These are phyloP conservation scores for Xenopus laevis DNA, from an alignment of 2,113 vertebrate genomes.

Conservation along the genomic window DNA sequence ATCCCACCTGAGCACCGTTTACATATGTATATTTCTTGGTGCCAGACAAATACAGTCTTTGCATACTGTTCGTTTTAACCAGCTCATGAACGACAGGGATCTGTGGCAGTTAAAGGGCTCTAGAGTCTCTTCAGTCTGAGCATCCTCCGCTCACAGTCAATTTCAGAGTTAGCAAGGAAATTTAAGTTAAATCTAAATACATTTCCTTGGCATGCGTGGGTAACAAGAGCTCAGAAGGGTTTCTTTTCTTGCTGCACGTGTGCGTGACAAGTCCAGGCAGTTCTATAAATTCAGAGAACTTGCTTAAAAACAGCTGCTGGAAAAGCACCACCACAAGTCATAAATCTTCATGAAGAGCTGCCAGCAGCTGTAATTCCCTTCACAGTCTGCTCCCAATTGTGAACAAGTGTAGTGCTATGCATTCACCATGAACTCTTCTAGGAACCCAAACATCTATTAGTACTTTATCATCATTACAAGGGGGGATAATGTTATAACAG, in stretches of 20 bases:
- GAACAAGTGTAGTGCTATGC: constrained; percentile 2
- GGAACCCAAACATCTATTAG: too few species aligned
- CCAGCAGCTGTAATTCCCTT: constrained; percentile 5
- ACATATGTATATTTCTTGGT: too few species aligned
- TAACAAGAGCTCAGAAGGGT: constrained; percentile 24
- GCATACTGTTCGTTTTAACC: too few species aligned
- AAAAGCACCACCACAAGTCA: constrained; percentile 17
- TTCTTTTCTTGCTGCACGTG: background rate
- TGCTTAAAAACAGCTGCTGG: constrained; percentile 38
- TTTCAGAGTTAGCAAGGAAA: constrained; percentile 20
- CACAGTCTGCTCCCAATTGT: constrained; percentile 3
- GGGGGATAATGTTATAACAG: too few species aligned
- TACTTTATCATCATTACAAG: too few species aligned
- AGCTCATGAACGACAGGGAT: too few species aligned
- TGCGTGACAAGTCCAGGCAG: constrained; percentile 41
- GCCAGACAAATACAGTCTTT: too few species aligned
- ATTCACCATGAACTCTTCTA: background rate
- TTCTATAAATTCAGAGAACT: constrained; percentile 14
- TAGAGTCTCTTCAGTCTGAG: background rate
- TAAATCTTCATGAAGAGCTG: background rate
- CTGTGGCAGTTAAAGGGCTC: constrained; percentile 6
- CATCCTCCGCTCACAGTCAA: constrained; percentile 13
- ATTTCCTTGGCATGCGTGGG: constrained; percentile 22
- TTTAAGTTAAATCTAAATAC: constrained; percentile 35
- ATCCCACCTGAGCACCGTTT: too few species aligned